phyloP scores from a whole-genome alignment of 2,113 vertebrate genomes.

The Corythoichthys intestinalis region DNA sequence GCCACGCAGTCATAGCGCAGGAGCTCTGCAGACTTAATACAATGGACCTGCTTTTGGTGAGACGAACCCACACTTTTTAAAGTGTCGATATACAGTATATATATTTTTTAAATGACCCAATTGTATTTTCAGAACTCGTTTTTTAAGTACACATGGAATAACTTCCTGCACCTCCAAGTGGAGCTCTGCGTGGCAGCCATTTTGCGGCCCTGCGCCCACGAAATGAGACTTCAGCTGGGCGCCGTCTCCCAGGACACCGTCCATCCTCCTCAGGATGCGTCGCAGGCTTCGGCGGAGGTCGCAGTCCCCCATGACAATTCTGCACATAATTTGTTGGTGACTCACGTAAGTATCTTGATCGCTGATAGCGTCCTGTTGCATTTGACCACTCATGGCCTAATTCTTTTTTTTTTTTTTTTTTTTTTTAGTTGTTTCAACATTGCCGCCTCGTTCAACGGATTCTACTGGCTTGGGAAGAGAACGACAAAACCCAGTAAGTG shows the following conservation, averaged over 20 bases:
- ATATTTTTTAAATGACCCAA: neutral
- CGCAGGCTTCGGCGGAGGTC: slow-evolving; percentile 28
- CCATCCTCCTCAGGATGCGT: slow-evolving; percentile 19
- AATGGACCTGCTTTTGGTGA: slow-evolving; percentile 88
- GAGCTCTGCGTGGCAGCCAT: slow-evolving; percentile 91
- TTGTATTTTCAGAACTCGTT: slow-evolving; percentile 81
- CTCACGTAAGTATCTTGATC: slow-evolving; percentile 58
- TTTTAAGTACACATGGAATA: slow-evolving; percentile 98
- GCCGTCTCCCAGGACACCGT: slow-evolving; percentile 52
- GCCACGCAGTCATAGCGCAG: slow-evolving; percentile 81
- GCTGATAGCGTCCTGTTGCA: neutral
- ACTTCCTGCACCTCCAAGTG: slow-evolving; percentile 97
- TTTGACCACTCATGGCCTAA: neutral
- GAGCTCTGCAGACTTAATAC: slow-evolving; percentile 90
- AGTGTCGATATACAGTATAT: neutral
- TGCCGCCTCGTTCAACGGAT: slow-evolving; percentile 92
- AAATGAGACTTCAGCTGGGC: slow-evolving; percentile 65
- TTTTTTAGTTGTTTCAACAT: slow-evolving; percentile 86
- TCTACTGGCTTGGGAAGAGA: slow-evolving; percentile 93
- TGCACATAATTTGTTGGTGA: slow-evolving; percentile 80
- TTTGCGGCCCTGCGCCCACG: slow-evolving; percentile 79
- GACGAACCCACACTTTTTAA: slow-evolving; percentile 32
- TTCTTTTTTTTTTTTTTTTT: slow-evolving; percentile 18
- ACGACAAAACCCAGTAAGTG: slow-evolving; percentile 91
- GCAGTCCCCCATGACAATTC: slow-evolving; percentile 38